Base-by-base conservation (phyloP, 2,797 vertebrate species). In the Chloroceryle amazona region DNA sequence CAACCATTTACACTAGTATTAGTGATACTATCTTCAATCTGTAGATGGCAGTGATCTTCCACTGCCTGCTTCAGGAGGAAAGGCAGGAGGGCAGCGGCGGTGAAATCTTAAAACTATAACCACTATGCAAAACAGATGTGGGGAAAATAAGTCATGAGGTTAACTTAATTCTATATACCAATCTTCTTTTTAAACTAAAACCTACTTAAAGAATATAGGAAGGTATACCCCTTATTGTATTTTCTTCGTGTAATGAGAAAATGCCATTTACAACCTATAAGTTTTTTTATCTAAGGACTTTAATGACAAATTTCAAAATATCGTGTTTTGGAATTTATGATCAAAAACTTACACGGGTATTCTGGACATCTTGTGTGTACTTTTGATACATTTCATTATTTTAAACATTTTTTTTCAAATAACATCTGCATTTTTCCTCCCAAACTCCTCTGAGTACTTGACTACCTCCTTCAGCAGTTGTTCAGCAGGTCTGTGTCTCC, bases 41-140 rank as follows among this genome's bases (percentile, higher is more conserved):
- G 80, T 81, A 97, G 98, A 42, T 97, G 98, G 98, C 97, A 97
- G 96, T 93, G 79, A 95, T 79, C 94, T 94, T 92, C 95, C 94
- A 96, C 88, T 60, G 74, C 94, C 90, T 55, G 67, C 49, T 51
- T 46, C 44, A 61, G 65, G 19, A 55, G 9, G 16, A 54, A 37
- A 39, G 4, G 22, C 52, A 31, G 6, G 29, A 26, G 21, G 49
- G 26, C 28, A 31, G 28, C 29, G 54, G 19, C 67, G 75, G 42
- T 13, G 78, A 76, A 89, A 92, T 41, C 54, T 39, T 73, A 44
- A 93, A 89, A 86, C 62, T 86, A 67, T 92, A 89, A 93, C 67
- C 63, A 75, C 66, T 68, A 65, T 60, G 54, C 33, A 58, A 79
- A 95, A 81, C 86, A 92, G 75, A 88, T 87, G 63, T 79, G 66